A percentile compares a stretch with the other conserved stretches of the same genome.
Conservation (phyloP, 2,113 vertebrate genomes). For the Tauraco erythrolophus region DNA sequence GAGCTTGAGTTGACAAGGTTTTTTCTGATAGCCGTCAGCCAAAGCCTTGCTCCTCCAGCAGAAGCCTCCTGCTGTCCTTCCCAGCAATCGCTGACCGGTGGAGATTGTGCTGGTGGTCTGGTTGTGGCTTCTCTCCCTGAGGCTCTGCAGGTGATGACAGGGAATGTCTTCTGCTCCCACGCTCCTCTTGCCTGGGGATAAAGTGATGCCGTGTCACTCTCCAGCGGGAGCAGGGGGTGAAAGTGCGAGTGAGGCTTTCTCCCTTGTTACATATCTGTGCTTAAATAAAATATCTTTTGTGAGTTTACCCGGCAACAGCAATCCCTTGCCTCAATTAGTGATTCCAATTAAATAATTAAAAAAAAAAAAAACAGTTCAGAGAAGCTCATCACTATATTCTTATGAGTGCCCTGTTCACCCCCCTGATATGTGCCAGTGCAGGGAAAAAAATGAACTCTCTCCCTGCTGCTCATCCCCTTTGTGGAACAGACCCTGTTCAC, state of each 20-base stretch:
- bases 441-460: background rate
- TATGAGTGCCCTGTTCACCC: background rate
- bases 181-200: background rate
- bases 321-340: background rate
- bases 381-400: background rate
- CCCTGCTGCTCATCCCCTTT: background rate
- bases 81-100: rapidly evolving
- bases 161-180: background rate
- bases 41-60: background rate
- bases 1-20: background rate
- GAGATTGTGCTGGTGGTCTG: background rate
- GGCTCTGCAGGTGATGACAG: background rate
- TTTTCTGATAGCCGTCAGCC: background rate
- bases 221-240: background rate
- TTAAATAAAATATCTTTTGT: background rate
- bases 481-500: background rate
- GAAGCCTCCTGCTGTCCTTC: background rate
- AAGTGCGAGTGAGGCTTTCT: background rate
- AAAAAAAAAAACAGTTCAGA: background rate
- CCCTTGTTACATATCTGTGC: rapidly evolving
- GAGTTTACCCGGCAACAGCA: background rate
- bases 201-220: background rate
- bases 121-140: background rate
- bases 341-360: background rate
- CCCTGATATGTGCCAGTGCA: rapidly evolving